phyloP scores from a whole-genome alignment of 35 echinoderm and acorn worm genomes.

The Ophioderma brevispina region DNA sequence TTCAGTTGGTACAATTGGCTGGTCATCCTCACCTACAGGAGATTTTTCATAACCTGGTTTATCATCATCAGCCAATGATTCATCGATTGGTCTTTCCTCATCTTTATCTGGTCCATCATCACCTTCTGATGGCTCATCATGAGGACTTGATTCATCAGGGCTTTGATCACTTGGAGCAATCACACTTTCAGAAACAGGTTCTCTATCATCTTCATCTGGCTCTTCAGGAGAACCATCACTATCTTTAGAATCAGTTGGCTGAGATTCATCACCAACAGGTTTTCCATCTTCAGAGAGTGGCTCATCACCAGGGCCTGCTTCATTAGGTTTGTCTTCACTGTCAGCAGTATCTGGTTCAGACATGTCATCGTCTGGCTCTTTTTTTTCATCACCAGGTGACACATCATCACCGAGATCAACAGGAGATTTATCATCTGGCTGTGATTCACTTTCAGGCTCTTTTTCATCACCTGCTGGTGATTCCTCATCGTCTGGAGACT shows the following conservation, averaged over 20 bases:
- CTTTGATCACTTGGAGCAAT: constrained; percentile 11
- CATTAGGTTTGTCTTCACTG: background rate
- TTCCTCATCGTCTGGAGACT: no score
- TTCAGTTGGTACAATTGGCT: background rate
- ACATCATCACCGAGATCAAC: background rate
- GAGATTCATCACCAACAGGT: constrained; percentile 14
- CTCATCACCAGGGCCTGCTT: background rate
- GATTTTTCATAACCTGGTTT: background rate
- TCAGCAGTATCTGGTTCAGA: background rate
- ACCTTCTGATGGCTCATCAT: background rate
- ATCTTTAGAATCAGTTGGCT: background rate
- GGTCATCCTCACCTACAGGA: constrained; percentile 18
- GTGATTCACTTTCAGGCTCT: background rate
- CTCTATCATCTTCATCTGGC: constrained; percentile 33
- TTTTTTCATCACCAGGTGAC: background rate
- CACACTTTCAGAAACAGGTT: background rate
- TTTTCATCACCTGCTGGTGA: no score
- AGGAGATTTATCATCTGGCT: background rate
- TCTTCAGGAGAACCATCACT: background rate
- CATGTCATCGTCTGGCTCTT: background rate
- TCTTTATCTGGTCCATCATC: background rate
- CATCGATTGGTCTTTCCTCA: background rate
- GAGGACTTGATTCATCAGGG: background rate
- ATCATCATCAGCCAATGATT: background rate
- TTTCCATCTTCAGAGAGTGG: background rate